These are phyloP conservation scores for Prosopocoilus inquinatus DNA, from an alignment of 2,888 invertebrate species.

Conservation along the genomic window DNA sequence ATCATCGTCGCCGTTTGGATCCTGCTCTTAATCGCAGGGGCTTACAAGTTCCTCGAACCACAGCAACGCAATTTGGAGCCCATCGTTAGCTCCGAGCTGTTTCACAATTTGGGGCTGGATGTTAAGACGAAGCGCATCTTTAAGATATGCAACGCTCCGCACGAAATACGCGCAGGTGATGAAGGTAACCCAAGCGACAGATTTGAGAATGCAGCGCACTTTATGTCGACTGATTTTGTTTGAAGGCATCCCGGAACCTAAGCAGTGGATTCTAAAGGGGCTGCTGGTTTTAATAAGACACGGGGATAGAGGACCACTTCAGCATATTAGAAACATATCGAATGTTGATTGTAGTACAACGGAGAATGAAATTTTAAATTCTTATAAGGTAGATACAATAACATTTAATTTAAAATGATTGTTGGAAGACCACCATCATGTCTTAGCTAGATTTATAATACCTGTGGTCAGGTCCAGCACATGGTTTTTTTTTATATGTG, in stretches of 20 bases:
- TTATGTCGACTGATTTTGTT: conserved; percentile 8
- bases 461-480: too few relatives aligned
- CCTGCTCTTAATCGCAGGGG: conserved; percentile 72
- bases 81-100: conserved; percentile 37
- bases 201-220: background rate
- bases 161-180: conserved; percentile 65
- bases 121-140: conserved; percentile 65
- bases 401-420: background rate
- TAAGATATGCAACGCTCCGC: conserved; percentile 71
- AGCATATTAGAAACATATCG: conserved; percentile 76
- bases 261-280: conserved; percentile 65
- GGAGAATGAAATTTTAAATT: conserved; percentile 40
- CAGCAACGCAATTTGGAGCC: conserved; percentile 45
- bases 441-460: too few relatives aligned
- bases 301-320: conserved; percentile 86
- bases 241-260: conserved; percentile 49
- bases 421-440: too few relatives aligned
- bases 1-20: conserved; percentile 80
- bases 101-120: conserved; percentile 57
- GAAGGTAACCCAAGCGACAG: conserved; percentile 60
- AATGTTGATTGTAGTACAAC: conserved; percentile 70
- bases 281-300: conserved; percentile 78
- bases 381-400: conserved; percentile 42
- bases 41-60: conserved; percentile 67
- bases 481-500: too few relatives aligned